Percentiles rank a stretch among this genome's conserved stretches.
Conservation (phyloP, 2,888 invertebrate genomes). For the Hydroisotoma schaefferi region DNA sequence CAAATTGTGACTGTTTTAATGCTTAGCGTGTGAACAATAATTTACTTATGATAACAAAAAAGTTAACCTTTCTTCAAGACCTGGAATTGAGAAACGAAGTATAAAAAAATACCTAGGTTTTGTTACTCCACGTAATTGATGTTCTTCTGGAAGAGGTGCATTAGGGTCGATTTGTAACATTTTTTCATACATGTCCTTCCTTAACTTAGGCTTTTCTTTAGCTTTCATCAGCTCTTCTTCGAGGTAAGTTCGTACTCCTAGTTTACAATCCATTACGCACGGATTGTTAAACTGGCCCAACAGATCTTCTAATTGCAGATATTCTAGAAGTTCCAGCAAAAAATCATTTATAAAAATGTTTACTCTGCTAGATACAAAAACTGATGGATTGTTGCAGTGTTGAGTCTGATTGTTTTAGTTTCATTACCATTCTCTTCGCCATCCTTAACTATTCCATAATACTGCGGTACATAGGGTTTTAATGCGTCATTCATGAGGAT, state of each 20-base stretch:
- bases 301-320: slow-evolving; percentile 87
- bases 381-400: too few species aligned
- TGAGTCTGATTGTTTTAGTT: not conserved
- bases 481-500: slow-evolving; percentile 82
- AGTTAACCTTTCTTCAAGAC: not conserved
- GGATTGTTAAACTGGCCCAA: slow-evolving; percentile 86
- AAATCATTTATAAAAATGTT: not conserved
- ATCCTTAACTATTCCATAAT: slow-evolving; percentile 64
- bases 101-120: slow-evolving; percentile 66
- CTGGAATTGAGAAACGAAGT: not conserved
- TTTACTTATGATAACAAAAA: too few species aligned
- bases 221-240: slow-evolving; percentile 94
- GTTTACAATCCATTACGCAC: slow-evolving; percentile 96
- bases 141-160: slow-evolving; percentile 87
- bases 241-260: slow-evolving; percentile 89
- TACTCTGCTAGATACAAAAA: not conserved
- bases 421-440: slow-evolving; percentile 50
- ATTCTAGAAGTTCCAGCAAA: slow-evolving; percentile 52
- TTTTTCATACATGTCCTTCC: slow-evolving; percentile 64
- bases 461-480: slow-evolving; percentile 86
- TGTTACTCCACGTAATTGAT: slow-evolving; percentile 82
- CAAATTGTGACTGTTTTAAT: too few species aligned
- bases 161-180: slow-evolving; percentile 54
- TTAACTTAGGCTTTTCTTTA: slow-evolving; percentile 85
- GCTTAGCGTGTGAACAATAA: too few species aligned